Base-by-base conservation (phyloP, 2,888 invertebrate genomes). In the Bombyx huttoni region DNA sequence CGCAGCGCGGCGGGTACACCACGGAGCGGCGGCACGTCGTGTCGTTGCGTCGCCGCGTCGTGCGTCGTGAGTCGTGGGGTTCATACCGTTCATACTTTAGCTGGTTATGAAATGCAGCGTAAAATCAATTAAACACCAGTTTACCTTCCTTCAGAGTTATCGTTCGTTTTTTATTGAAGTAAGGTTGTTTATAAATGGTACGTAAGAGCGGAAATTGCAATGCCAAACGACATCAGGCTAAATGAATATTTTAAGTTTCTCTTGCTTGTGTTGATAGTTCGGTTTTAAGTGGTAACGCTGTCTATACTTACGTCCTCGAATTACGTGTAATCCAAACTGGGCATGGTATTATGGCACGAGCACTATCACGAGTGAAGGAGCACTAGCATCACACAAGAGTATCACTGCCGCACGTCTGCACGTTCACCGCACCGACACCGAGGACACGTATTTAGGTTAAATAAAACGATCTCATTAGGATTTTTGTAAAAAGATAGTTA, bases 401-500 rank as follows among this genome's bases (percentile, higher is more conserved):
- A 40, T 10, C 40, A 40, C 40, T 40, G 40, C 40, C 40, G 40
- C 40, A 40, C 40, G 40, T 10, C 40, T 46, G 47, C 51, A 12
- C 48, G 34, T 40, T n/a, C 10, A 12, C 49, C 53, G 48, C 53
- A 50, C 51, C 53, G 55, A 54, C 52, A 47, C 50, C 51, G 46
- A 52, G 40, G 58, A 58, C 65, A 56, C 61, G 53, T 61, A 57
- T 58, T 57, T 53, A 54, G 53, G 73, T 66, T 71, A 86, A 87
- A 87, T 87, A 83, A 87, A 87, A 87, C 86, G 71, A 86, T 75
- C 68, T 63, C 63, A 72, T 82, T 78, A 73, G 83, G 84, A 85
- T 88, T 88, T 88, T 86, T 85, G 84, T 87, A 88, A 87, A 88
- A 88, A 88, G 88, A 88, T 88, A 88, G 85, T 88, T 88, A 88